Percentiles rank a stretch among this genome's conserved stretches.
Evolutionary conservation across 2,888 invertebrate species (phyloP).

Genomic region (Lithodes maja): DNA sequence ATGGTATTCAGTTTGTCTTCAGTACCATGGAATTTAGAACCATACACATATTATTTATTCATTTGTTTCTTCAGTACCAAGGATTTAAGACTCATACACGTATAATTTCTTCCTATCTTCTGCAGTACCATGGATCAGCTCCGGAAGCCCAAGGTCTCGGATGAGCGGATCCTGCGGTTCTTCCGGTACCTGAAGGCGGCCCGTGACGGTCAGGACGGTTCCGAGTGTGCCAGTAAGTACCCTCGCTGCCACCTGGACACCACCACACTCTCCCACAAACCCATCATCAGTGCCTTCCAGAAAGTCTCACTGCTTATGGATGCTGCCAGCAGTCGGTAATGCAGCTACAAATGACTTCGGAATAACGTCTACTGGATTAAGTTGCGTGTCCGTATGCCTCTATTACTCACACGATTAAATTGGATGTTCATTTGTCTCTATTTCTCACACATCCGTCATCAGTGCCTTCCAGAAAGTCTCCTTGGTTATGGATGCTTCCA

Average conservation of each 20-base stretch:
- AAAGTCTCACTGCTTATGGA: slow-evolving; percentile 67
- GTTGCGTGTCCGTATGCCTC: too few species aligned
- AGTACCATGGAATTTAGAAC: too few species aligned
- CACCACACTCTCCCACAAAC: slow-evolving; percentile 74
- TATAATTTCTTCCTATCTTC: too few species aligned
- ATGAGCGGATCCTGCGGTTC: slow-evolving; percentile 89
- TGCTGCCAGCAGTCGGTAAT: neutral
- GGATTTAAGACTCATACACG: too few species aligned
- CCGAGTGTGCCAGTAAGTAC: slow-evolving; percentile 83
- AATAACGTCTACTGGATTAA: neutral
- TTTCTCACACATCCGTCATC: slow-evolving; percentile 63
- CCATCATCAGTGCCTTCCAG: slow-evolving; percentile 61
- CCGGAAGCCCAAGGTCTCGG: slow-evolving; percentile 88
- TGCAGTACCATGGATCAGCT: slow-evolving; percentile 88
- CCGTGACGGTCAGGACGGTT: slow-evolving; percentile 88
- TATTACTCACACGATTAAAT: too few species aligned
- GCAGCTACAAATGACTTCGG: neutral
- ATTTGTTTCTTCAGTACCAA: too few species aligned
- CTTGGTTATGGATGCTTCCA: neutral
- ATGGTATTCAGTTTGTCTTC: too few species aligned
- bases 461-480: slow-evolving; percentile 59
- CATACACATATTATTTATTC: too few species aligned
- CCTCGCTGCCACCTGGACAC: slow-evolving; percentile 81
- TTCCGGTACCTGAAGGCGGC: slow-evolving; percentile 94
- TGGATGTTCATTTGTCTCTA: too few species aligned